These are phyloP conservation scores for Allolobophora icterica DNA, from an alignment of 2,888 invertebrate genomes.

Conservation along the genomic window DNA sequence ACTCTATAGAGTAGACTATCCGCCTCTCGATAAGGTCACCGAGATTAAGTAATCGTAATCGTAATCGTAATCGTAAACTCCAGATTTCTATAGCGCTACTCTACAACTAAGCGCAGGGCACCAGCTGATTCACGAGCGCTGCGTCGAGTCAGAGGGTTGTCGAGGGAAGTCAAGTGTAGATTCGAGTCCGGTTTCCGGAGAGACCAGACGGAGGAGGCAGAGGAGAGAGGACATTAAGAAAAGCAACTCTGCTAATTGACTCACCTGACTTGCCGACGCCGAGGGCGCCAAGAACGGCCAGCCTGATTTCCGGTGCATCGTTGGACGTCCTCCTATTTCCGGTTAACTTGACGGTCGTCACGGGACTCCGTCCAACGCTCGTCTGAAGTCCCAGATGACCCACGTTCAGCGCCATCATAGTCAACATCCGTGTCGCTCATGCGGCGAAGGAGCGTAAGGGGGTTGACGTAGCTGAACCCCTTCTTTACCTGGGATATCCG, in stretches of 20 bases:
- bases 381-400: background rate
- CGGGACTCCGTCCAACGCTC: background rate
- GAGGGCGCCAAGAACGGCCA: slow-evolving; percentile 1
- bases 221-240: no score
- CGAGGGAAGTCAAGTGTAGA: no score
- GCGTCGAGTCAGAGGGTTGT: no score
- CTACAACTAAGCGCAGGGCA: no score
- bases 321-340: background rate
- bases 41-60: no score
- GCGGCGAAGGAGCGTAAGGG: background rate
- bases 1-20: no score
- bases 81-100: no score
- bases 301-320: background rate
- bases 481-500: background rate
- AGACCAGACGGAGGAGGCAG: no score
- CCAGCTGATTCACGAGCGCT: no score
- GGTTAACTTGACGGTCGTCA: background rate
- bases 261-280: slow-evolving; percentile 25
- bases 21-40: no score
- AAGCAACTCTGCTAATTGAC: background rate
- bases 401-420: background rate
- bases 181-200: no score
- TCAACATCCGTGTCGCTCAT: background rate
- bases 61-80: no score
- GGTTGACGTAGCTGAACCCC: background rate